Evolutionary conservation across 2,888 invertebrate species (phyloP).

Genomic region (Lissonota sp.): DNA sequence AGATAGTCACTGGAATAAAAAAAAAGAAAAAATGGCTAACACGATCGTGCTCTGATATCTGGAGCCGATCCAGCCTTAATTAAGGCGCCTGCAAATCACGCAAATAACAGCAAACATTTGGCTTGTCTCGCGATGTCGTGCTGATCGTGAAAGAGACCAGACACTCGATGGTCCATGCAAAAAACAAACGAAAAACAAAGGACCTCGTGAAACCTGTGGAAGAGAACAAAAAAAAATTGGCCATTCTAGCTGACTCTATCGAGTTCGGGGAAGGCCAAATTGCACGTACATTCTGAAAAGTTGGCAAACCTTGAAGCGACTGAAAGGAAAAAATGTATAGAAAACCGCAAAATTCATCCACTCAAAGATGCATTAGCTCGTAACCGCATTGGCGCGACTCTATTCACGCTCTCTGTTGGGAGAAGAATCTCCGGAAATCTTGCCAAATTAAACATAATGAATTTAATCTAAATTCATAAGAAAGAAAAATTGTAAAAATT

Average conservation of each 20-base stretch:
- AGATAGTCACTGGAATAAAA: neutral
- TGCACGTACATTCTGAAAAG: slow-evolving; percentile 48
- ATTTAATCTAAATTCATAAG: neutral
- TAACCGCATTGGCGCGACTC: slow-evolving; percentile 45
- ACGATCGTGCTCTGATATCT: slow-evolving; percentile 23
- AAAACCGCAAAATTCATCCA: slow-evolving; percentile 40
- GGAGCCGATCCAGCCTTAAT: slow-evolving; percentile 53
- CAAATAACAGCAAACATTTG: slow-evolving; percentile 57
- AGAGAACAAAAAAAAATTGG: slow-evolving; percentile 1
- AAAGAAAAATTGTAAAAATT: too few relatives aligned
- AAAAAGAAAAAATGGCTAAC: slow-evolving; percentile 25
- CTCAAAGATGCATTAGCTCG: slow-evolving; percentile 50
- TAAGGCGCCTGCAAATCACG: slow-evolving; percentile 36
- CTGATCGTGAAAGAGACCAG: slow-evolving; percentile 9
- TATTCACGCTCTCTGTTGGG: slow-evolving; percentile 2
- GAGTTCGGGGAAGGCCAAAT: slow-evolving; percentile 31
- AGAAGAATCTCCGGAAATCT: slow-evolving; percentile 9
- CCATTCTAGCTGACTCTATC: slow-evolving; percentile 10
- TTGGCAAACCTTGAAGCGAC: slow-evolving; percentile 44
- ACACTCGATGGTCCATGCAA: slow-evolving; percentile 27
- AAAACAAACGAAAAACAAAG: slow-evolving; percentile 30
- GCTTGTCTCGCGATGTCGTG: slow-evolving; percentile 30
- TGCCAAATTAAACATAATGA: slow-evolving; percentile 34
- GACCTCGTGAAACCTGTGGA: slow-evolving; percentile 40
- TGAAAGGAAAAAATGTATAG: slow-evolving; percentile 5